Conservation (phyloP, 2,888 invertebrate genomes). For the Acleris sparsana region DNA sequence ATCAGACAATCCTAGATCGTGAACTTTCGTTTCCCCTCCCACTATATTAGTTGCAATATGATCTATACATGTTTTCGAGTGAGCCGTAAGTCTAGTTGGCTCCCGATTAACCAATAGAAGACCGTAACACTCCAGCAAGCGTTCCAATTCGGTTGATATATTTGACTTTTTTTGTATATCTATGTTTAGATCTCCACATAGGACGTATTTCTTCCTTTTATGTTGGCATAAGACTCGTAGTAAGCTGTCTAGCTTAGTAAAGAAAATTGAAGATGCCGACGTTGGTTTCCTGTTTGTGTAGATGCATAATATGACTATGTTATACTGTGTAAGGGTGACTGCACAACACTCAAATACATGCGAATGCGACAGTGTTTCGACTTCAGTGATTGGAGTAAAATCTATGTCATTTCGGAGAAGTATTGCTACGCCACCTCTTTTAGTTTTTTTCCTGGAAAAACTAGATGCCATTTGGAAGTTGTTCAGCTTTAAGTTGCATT, state of each 20-base stretch:
- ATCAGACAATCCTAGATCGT: neutral
- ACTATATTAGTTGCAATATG: neutral
- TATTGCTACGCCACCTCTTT: constrained; percentile 1
- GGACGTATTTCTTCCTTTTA: no score
- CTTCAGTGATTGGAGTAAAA: neutral
- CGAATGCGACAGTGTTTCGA: neutral
- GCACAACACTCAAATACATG: constrained; percentile 1
- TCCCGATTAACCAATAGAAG: neutral
- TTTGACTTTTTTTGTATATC: neutral
- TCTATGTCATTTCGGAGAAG: neutral
- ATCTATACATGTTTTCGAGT: neutral
- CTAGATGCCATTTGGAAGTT: neutral
- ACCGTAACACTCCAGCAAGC: neutral
- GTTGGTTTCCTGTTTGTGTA: neutral
- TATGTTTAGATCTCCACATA: no score
- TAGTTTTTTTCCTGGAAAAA: neutral
- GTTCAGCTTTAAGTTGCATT: neutral
- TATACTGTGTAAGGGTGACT: neutral
- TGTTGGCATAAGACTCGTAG: neutral
- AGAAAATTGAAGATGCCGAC: neutral
- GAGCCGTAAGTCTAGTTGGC: neutral
- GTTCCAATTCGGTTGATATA: neutral
- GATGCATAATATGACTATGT: neutral
- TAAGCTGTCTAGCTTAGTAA: neutral
- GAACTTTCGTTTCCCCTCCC: neutral